phyloP scores from a whole-genome alignment of 2,113 vertebrate genomes.

The Salminus brasiliensis region DNA sequence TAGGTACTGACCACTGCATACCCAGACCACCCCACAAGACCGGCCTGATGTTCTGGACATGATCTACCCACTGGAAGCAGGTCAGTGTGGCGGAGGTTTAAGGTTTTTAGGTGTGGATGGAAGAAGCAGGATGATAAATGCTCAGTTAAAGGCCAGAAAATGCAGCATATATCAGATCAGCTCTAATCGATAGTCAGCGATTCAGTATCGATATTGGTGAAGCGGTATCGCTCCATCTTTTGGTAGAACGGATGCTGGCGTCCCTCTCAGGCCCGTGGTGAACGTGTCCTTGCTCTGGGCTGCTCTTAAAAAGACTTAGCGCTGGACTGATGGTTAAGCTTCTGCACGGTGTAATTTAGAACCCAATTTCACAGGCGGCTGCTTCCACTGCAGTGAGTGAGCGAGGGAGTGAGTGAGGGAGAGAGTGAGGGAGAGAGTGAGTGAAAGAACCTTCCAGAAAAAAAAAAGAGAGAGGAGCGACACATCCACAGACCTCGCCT shows the following conservation, averaged over 20 bases:
- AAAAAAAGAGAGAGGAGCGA: slow-evolving; percentile 27
- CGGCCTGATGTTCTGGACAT: too few relatives aligned
- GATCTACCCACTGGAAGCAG: too few relatives aligned
- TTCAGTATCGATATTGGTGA: neutral
- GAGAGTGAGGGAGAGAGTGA: slow-evolving; percentile 27
- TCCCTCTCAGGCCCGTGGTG: neutral
- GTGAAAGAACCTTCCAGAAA: slow-evolving; percentile 40
- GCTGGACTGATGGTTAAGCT: slow-evolving; percentile 65
- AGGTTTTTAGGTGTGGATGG: too few relatives aligned
- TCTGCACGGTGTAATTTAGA: slow-evolving; percentile 81
- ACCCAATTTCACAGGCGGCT: slow-evolving; percentile 93
- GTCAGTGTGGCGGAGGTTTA: too few relatives aligned
- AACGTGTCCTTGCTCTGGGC: slow-evolving; percentile 66
- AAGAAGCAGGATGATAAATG: too few relatives aligned
- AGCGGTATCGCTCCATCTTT: too few relatives aligned
- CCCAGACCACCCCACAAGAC: too few relatives aligned
- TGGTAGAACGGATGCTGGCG: neutral
- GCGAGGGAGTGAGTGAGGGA: slow-evolving; percentile 52
- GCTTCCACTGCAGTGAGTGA: slow-evolving; percentile 80
- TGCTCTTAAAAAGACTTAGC: slow-evolving; percentile 77
- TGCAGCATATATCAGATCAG: too few relatives aligned
- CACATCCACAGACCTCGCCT: slow-evolving; percentile 34
- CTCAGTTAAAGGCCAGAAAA: too few relatives aligned
- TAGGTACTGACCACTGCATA: too few relatives aligned
- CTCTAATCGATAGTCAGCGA: neutral